Conservation (phyloP, 2,888 invertebrate species). For the Charanyca ferruginea region DNA sequence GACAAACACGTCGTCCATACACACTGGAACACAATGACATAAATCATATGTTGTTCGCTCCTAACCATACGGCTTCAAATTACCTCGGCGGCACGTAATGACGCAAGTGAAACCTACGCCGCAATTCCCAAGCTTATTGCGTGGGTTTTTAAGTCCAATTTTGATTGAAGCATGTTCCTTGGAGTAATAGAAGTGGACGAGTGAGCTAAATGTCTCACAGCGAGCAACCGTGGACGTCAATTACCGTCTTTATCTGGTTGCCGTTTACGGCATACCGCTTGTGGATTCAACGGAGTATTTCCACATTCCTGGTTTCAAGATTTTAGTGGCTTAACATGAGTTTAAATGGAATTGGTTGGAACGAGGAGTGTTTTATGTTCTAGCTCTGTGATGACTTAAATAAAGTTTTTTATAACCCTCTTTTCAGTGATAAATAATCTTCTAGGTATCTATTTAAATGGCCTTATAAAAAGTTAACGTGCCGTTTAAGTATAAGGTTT, state of each 20-base stretch:
- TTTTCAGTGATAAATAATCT: constrained; percentile 8
- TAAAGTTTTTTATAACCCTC: constrained; percentile 5
- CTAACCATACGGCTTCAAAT: constrained; percentile 88
- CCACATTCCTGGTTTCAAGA: constrained; percentile 56
- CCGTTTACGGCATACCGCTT: constrained; percentile 69
- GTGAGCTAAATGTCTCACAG: constrained; percentile 82
- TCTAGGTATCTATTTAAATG: constrained; percentile 8
- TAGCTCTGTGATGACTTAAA: constrained; percentile 1
- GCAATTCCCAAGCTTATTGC: constrained; percentile 65
- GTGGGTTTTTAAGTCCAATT: constrained; percentile 51
- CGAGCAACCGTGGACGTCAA: constrained; percentile 83
- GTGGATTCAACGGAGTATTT: constrained; percentile 55
- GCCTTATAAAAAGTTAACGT: constrained; percentile 14
- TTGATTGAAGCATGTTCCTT: constrained; percentile 50
- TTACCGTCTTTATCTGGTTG: constrained; percentile 83
- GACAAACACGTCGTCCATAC: constrained; percentile 47
- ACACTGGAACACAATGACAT: constrained; percentile 75
- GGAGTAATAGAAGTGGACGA: constrained; percentile 78
- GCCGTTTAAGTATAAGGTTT: neutral
- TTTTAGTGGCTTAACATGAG: constrained; percentile 41
- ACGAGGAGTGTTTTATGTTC: constrained; percentile 11
- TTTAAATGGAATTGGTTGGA: constrained; percentile 23
- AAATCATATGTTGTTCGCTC: constrained; percentile 87
- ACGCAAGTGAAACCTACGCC: constrained; percentile 73
- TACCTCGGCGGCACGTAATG: constrained; percentile 84